phyloP scores from a whole-genome alignment of 2,888 invertebrate genomes.

The Operophtera brumata region DNA sequence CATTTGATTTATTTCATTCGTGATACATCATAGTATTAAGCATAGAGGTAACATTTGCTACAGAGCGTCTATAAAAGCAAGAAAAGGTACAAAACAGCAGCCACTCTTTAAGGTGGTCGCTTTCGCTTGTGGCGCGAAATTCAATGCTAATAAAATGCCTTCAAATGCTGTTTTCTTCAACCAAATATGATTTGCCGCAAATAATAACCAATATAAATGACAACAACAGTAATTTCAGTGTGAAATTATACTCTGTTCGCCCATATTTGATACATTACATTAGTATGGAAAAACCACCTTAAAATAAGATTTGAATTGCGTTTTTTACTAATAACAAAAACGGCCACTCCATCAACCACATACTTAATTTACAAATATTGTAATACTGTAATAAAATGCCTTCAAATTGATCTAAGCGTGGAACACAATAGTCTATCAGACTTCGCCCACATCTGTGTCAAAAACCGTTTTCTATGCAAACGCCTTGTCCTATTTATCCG shows the following conservation, averaged over 20 bases:
- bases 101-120: too few relatives aligned
- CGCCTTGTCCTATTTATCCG: slow-evolving; percentile 53
- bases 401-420: slow-evolving; percentile 22
- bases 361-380: slow-evolving; percentile 24
- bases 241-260: too few relatives aligned
- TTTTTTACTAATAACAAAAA: slow-evolving; percentile 1
- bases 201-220: too few relatives aligned
- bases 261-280: too few relatives aligned
- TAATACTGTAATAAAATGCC: slow-evolving; percentile 20
- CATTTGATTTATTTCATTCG: slow-evolving; percentile 50
- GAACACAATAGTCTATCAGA: slow-evolving; percentile 56
- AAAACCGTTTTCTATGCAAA: slow-evolving; percentile 48
- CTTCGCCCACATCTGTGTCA: slow-evolving; percentile 43
- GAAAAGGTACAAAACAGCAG: too few relatives aligned
- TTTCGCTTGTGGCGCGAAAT: too few relatives aligned
- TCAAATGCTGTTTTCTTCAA: too few relatives aligned
- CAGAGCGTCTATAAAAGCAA: neutral
- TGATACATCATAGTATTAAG: slow-evolving; percentile 27
- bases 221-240: too few relatives aligned
- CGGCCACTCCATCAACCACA: slow-evolving; percentile 5
- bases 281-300: too few relatives aligned
- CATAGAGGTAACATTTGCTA: slow-evolving; percentile 5
- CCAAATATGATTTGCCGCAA: too few relatives aligned
- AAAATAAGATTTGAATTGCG: neutral
- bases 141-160: too few relatives aligned